Percentiles rank a stretch among this genome's conserved stretches.
phyloP scores from a whole-genome alignment of 2,797 vertebrate genomes.

The Melanitta fusca region DNA sequence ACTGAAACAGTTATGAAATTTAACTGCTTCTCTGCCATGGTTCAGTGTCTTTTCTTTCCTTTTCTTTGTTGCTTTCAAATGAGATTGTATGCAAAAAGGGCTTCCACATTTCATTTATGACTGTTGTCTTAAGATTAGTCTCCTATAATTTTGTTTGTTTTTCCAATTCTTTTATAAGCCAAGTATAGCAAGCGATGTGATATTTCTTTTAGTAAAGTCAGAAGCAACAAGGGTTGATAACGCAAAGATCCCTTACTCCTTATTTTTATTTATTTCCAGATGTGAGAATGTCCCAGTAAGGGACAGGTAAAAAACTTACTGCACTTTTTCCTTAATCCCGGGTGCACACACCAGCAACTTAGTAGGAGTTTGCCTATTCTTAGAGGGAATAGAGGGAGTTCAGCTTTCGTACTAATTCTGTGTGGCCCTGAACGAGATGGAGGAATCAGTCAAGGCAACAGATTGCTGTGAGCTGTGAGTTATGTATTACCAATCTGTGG shows the following conservation, averaged over 20 bases:
- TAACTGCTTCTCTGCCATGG: neutral
- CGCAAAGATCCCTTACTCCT: neutral
- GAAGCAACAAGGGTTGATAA: neutral
- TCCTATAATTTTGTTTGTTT: neutral
- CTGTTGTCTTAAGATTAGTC: neutral
- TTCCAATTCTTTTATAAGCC: neutral
- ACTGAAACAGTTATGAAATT: neutral
- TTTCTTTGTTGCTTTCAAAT: neutral
- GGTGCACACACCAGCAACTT: neutral
- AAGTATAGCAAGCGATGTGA: neutral
- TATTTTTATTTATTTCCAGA: neutral
- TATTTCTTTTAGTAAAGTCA: neutral
- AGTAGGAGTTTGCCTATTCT: neutral
- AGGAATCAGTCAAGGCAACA: neutral
- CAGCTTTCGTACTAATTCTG: neutral
- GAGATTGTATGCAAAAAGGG: neutral
- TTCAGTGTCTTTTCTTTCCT: neutral
- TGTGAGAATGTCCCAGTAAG: accelerated
- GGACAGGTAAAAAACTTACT: neutral
- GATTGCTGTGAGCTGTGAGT: neutral
- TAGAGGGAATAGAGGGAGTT: neutral
- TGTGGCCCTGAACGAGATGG: neutral
- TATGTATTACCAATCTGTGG: neutral
- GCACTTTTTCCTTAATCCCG: neutral
- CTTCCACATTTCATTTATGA: neutral